Base-by-base conservation (phyloP, 2,113 vertebrate genomes). In the Ageneiosus marmoratus region DNA sequence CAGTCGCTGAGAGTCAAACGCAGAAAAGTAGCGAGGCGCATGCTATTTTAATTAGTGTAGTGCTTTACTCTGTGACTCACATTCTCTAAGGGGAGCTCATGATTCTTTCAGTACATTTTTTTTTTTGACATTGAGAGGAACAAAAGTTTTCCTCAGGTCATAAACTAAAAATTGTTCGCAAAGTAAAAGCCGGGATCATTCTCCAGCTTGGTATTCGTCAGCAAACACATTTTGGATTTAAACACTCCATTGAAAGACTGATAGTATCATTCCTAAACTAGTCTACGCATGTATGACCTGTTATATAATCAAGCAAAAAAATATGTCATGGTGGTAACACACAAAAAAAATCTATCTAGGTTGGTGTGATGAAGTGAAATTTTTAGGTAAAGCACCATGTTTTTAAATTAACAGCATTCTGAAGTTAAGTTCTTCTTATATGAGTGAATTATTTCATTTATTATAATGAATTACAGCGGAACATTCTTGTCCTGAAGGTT, bases 41-140 rank as follows among this genome's bases (percentile, higher is more conserved):
- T 79, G 69, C 63, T 84, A 72, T 79, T 79, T 82, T 87, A 82
- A 83, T 85, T 80, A 85, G 69, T 58, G n/a, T 56, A 50, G 34
- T 76, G 86, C 62, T 83, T 51, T 82, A 55, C 77, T 74, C 46
- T 4, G 56, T 80, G 63, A 80, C 62, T 84, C 80, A 20, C 12
- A 27, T 15, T 73, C 69, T 77, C 80, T 58, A 16, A 41, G 86
- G 74, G 37, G 56, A 53, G 51, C 80, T 84, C 70, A 41, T 4
- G 24, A 74, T 77, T 75, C 24, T 67, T 78, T 60, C 6, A 12
- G 44, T 51, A 56, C 79, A 62, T 37, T 76, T 53, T 34, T 79
- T 80, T 85, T 76, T 67, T 67, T 81, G 79, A 53, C 44, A 50
- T 62, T 44, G 41, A 41, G 58, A 46, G 41, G 77, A 53, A 50